Percentiles rank a stretch among this genome's conserved stretches.
Conservation (phyloP, 35 echinoderm and acorn worm genomes). For the Stichopus chloronotus region DNA sequence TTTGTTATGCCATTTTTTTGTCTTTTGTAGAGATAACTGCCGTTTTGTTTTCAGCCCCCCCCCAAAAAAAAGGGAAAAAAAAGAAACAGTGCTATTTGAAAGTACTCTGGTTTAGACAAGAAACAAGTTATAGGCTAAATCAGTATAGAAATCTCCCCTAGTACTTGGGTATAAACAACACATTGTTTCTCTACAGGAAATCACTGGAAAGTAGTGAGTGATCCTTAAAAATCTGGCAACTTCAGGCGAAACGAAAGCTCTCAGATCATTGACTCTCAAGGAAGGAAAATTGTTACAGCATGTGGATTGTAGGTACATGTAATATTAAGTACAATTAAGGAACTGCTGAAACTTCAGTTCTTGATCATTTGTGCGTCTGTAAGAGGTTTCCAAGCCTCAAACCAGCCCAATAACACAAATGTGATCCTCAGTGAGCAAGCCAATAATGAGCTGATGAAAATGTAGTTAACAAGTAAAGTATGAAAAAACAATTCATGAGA, state of each 20-base stretch:
- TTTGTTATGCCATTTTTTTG: neutral
- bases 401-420: too few species aligned
- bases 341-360: too few species aligned
- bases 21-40: neutral
- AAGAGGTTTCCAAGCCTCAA: too few species aligned
- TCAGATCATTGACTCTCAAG: neutral
- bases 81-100: neutral
- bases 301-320: neutral
- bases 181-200: neutral
- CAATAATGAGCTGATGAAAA: too few species aligned
- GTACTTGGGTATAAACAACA: neutral
- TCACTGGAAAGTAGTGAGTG: neutral
- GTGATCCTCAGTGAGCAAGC: too few species aligned
- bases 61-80: neutral
- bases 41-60: neutral
- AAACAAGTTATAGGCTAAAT: neutral
- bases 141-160: neutral
- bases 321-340: too few species aligned
- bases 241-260: neutral
- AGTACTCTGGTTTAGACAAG: neutral
- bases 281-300: conserved; percentile 4
- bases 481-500: too few species aligned
- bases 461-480: too few species aligned
- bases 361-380: too few species aligned
- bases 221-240: neutral